Base-by-base conservation (phyloP, 2,113 vertebrate genomes). In the Theropithecus gelada region DNA sequence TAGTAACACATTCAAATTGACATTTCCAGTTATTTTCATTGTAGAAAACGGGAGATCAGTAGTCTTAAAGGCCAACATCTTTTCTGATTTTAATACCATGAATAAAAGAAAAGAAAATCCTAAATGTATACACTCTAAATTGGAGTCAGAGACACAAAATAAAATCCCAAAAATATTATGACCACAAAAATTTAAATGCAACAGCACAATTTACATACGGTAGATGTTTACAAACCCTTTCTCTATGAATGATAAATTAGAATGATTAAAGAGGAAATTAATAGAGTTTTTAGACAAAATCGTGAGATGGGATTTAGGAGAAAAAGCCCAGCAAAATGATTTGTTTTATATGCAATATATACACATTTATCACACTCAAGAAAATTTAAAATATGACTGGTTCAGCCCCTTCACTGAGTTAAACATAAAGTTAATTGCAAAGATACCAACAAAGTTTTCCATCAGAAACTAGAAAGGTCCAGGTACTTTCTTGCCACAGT, bases 401-500 rank as follows among this genome's bases (percentile, higher is more conserved):
- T 92, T 98, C 97, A 97, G 84, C 95, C 97, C 97, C 94, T 98
- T 98, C 90, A 92, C 82, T 96, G 79, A 98, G 96, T 98, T 98
- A 97, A 98, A 92, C 90, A 61, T 98, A 97, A 97, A 98, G 90
- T 96, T 98, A 98, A 70, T 98, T 97, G 95, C 97, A 96, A 97
- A 98, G 87, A 98, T 98, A 88, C 96, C 97, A 98, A 93, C 97
- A 98, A 97, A 98, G 86, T 96, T 97, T 98, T 98, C 98, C 94
- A 87, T 98, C 96, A 98, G 96, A 98, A 96, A 88, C 90, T 92
- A 38, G 92, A 96, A 97, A 97, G 88, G 94, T 94, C 97, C 98
- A 98, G 97, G 97, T 98, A 97, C 95, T 98, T 95, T 97, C 89
- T 97, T 98, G 96, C 95, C 90, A 94, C 40, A 40, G 59, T 96